A percentile compares a stretch with the other conserved stretches of the same genome.
Conservation (phyloP, 2,797 vertebrate species). For the Phylloscopus collybita region DNA sequence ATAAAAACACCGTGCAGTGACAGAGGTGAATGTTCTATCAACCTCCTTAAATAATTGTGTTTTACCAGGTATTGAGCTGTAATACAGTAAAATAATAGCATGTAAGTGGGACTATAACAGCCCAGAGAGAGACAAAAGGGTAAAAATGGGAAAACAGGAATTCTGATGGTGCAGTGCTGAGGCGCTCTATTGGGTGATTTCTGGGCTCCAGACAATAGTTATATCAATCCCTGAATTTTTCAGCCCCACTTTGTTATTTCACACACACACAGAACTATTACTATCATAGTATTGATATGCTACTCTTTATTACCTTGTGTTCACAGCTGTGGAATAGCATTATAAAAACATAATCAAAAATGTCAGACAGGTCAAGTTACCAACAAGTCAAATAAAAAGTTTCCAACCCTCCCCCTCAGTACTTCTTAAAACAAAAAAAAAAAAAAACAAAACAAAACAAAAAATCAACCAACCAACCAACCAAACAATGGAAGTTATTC, state of each 20-base stretch:
- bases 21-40: background rate
- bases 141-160: background rate
- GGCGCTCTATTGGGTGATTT: background rate
- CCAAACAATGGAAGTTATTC: background rate
- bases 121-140: background rate
- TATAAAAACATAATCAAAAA: background rate
- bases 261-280: background rate
- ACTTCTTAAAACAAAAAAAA: fast-evolving
- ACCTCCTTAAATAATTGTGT: background rate
- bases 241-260: background rate
- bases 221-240: background rate
- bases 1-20: background rate
- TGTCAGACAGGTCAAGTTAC: background rate
- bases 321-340: background rate
- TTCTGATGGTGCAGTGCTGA: background rate
- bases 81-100: background rate
- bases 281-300: background rate
- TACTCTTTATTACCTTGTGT: background rate
- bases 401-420: fast-evolving
- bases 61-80: background rate
- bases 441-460: background rate
- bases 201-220: background rate
- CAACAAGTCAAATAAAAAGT: background rate
- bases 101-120: background rate
- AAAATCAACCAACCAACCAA: too few relatives aligned